These are phyloP conservation scores for Platanista minor DNA, from an alignment of 2,113 vertebrate genomes.

Conservation along the genomic window DNA sequence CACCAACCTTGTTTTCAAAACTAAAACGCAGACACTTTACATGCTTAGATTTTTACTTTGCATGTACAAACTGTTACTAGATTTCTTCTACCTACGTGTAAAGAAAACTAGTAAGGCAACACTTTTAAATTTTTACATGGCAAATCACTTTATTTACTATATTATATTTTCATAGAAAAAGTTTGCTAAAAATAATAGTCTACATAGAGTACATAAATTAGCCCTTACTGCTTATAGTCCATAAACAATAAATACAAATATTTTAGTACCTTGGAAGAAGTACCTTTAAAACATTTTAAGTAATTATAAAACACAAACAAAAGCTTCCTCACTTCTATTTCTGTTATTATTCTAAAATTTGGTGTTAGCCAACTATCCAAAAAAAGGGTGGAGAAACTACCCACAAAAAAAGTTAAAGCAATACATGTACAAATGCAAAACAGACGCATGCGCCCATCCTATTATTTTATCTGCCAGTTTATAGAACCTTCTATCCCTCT, in stretches of 20 bases:
- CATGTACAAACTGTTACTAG: neutral
- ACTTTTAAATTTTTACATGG: slow-evolving; percentile 59
- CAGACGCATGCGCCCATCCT: neutral
- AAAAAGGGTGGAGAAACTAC: neutral
- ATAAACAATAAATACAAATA: neutral
- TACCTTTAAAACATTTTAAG: slow-evolving; percentile 11
- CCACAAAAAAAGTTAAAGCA: neutral
- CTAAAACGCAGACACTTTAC: slow-evolving; percentile 13
- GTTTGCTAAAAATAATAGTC: neutral
- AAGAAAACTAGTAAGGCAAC: slow-evolving; percentile 69
- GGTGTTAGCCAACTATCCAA: neutral
- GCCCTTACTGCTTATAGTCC: neutral
- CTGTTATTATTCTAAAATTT: slow-evolving; percentile 39
- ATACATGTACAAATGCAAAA: neutral
- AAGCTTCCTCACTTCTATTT: slow-evolving; percentile 18
- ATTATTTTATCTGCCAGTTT: neutral
- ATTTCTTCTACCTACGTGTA: slow-evolving; percentile 55
- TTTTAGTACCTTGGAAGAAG: neutral
- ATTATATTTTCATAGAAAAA: slow-evolving; percentile 22
- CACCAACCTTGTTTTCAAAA: slow-evolving; percentile 55
- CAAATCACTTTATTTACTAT: slow-evolving; percentile 37
- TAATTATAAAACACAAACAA: neutral
- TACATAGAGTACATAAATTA: neutral
- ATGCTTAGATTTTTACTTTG: neutral
- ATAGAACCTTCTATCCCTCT: neutral